Evolutionary conservation across 2,888 invertebrate species (phyloP).

Genomic region (Euproctis similis): DNA sequence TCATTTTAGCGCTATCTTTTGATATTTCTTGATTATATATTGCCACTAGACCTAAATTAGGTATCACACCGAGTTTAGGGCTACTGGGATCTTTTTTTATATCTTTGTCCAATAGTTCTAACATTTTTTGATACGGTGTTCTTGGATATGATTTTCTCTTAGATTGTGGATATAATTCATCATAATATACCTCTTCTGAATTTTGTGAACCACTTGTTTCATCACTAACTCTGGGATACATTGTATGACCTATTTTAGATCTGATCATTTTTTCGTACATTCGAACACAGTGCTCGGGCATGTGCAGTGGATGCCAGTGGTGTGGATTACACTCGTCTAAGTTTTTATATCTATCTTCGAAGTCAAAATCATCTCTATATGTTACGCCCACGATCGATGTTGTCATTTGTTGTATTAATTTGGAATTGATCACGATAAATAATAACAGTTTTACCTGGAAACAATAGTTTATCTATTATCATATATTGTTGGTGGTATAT

Average conservation of each 20-base stretch:
- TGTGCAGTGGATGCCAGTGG: slow-evolving; percentile 58
- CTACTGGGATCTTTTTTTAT: slow-evolving; percentile 35
- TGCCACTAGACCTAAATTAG: slow-evolving; percentile 45
- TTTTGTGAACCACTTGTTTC: neutral
- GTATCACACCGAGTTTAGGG: slow-evolving; percentile 36
- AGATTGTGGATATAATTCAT: neutral
- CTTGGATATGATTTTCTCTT: neutral
- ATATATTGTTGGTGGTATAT: no score
- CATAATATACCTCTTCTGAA: neutral
- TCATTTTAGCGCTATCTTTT: slow-evolving; percentile 37
- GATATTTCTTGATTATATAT: slow-evolving; percentile 56
- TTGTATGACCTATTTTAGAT: slow-evolving; percentile 20
- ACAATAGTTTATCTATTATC: slow-evolving; percentile 1
- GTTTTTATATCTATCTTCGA: slow-evolving; percentile 47
- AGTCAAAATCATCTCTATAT: slow-evolving; percentile 54
- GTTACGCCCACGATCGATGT: slow-evolving; percentile 56
- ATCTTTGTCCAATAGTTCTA: slow-evolving; percentile 40
- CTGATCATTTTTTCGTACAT: slow-evolving; percentile 46
- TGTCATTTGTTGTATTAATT: slow-evolving; percentile 13
- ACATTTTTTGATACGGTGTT: slow-evolving; percentile 36
- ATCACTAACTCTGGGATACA: neutral
- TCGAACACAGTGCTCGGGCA: slow-evolving; percentile 48
- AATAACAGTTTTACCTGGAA: slow-evolving; percentile 28
- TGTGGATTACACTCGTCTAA: slow-evolving; percentile 55
- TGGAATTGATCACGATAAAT: slow-evolving; percentile 12